These are phyloP conservation scores for Garrulus glandarius DNA, from an alignment of 2,797 vertebrate species.

Conservation along the genomic window DNA sequence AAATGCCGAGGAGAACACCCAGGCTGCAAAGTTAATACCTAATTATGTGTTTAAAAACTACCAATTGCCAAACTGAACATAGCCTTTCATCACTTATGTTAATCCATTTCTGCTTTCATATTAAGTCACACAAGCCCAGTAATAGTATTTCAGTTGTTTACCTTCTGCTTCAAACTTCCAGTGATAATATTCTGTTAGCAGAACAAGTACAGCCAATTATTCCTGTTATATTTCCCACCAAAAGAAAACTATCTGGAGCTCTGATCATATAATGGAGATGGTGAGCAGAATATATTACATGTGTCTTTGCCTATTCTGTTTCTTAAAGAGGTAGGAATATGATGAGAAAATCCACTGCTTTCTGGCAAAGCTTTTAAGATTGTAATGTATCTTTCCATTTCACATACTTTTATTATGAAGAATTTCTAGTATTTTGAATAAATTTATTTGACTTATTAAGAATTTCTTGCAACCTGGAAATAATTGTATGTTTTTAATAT, in stretches of 20 bases:
- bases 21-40: neutral
- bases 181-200: neutral
- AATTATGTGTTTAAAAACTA: neutral
- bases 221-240: neutral
- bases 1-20: neutral
- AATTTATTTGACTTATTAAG: neutral
- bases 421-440: neutral
- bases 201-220: neutral
- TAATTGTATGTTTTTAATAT: neutral
- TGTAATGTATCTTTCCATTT: neutral
- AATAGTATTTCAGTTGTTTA: neutral
- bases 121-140: neutral
- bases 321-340: neutral
- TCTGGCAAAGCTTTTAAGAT: neutral
- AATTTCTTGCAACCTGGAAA: neutral
- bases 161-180: neutral
- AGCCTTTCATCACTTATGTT: neutral
- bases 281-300: neutral
- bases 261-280: neutral
- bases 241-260: neutral
- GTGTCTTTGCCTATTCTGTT: neutral
- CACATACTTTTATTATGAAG: neutral
- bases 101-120: neutral
- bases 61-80: neutral
- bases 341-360: neutral